Evolutionary conservation across 2,888 invertebrate species (phyloP), one percentile per base, ranked within the genome.

Genomic region (Lepas anatifera): DNA sequence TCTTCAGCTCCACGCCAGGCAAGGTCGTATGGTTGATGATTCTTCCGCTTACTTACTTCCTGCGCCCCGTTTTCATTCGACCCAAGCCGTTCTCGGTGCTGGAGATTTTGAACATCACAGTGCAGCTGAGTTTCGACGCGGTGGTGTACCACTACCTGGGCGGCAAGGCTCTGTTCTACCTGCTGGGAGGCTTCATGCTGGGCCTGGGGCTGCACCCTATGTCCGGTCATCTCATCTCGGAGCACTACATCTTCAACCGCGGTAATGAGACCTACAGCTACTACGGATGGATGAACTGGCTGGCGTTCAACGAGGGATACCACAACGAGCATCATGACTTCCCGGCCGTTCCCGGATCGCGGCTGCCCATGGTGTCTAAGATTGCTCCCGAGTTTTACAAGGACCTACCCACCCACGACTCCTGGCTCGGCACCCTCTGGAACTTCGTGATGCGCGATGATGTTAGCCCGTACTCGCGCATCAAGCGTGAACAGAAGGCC

Each of bases 241-340:
- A 99, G 77, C 99, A 99, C 82, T 99, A 99, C 80, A 96, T 98
- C 92, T 99, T 97, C 81, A 87, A 87, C 75, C 93, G 95, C 79
- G 96, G 96, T 0, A 95, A 87, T 78, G 98, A 99, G 81, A 99
- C 98, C 0, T 98, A 97, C 78, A 96, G 96, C 0, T 98, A 99
- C 81, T 99, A 99, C 79, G 99, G 99, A 0, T 90, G 92, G 0
- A 84, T 99, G 27, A 99, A 99, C 81, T 89, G 87, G 83, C 90
- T 99, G 71, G 97, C 97, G 0, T 99, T 98, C 81, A 99, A 99
- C 80, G 99, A 99, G 37, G 99, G 99, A 1, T 98, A 95, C 78
- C 99, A 99, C 78, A 98, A 98, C 78, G 99, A 99, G 78, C 99
- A 99, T 80, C 99, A 99, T 78, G 99, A 99, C 83, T 98, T 98